Base-by-base conservation (phyloP, 2,888 invertebrate species). In the Mythimna pallens region DNA sequence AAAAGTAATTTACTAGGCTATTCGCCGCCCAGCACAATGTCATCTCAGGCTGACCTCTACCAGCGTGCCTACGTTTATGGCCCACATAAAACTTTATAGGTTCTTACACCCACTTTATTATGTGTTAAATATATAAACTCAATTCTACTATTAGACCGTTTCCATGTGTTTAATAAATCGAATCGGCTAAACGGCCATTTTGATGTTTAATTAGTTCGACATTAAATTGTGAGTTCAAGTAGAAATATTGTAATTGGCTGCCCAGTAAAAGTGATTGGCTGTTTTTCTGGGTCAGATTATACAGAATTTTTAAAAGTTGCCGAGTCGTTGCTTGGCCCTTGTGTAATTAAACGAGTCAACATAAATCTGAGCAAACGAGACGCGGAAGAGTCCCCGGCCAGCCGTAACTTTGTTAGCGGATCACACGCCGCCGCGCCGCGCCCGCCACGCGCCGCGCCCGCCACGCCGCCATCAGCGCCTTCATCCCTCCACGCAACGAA, bases 301-400 rank as follows among this genome's bases (percentile, higher is more conserved):
- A 79, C 81, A 66, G 76, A 84, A 74, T 86, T 88, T 88, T 82
- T 79, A 79, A 73, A 76, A 86, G 83, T 84, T 83, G 69, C 80
- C 76, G 76, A 85, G 80, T 85, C 84, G 50, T 78, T 66, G 40
- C 66, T 89, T 83, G 81, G 87, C 82, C 84, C 84, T 80, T 82
- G 81, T 86, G 84, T 90, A 91, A 93, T 92, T 92, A 92, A 91
- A 88, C 86, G 89, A 89, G 92, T 92, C 89, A 90, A 88, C 90
- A 91, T 92, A 92, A 93, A 92, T 92, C 91, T 88, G 88, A 78
- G 86, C 79, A 87, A 89, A 90, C 86, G 89, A 88, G 89, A 89
- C 80, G 85, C 88, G 88, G 86, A 89, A 89, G 85, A 87, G 90
- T 90, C 90, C 88, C 91, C 87, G 89, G 86, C 84, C 89, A 89